These are phyloP conservation scores for Elaphurus davidianus DNA, from an alignment of 2,113 vertebrate genomes.

Conservation along the genomic window DNA sequence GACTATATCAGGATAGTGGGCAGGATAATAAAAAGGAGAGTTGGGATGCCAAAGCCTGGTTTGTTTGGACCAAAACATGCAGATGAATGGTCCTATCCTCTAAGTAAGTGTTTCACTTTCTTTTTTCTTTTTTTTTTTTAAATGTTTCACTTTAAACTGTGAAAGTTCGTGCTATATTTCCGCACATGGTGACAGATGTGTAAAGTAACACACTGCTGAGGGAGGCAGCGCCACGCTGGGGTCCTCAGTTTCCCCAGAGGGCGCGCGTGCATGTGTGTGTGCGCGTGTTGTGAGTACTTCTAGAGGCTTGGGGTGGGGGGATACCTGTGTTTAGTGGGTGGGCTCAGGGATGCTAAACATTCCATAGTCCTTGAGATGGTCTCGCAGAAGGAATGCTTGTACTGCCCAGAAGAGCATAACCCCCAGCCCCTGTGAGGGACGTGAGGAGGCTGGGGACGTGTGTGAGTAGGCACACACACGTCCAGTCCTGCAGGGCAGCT, in stretches of 20 bases:
- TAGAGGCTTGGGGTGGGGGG: background rate
- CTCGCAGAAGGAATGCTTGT: background rate
- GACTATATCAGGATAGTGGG: background rate
- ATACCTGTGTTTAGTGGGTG: background rate
- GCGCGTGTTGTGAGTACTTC: background rate
- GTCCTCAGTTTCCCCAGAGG: background rate
- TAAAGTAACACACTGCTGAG: rapidly evolving
- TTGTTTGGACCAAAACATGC: background rate
- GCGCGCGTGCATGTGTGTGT: rapidly evolving
- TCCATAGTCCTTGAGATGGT: background rate
- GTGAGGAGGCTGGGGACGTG: background rate
- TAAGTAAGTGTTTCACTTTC: background rate
- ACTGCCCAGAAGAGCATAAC: background rate
- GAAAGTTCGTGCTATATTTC: background rate
- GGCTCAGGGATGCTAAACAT: background rate
- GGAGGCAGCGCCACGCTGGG: background rate
- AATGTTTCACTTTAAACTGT: background rate
- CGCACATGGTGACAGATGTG: background rate
- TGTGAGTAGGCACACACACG: rapidly evolving
- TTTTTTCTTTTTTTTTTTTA: no score
- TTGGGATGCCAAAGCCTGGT: background rate
- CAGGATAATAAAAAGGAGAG: background rate
- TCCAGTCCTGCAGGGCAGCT: rapidly evolving
- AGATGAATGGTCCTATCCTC: background rate
- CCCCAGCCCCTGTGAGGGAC: background rate